phyloP scores from a whole-genome alignment of 2,113 vertebrate genomes.

The Trinectes maculatus region DNA sequence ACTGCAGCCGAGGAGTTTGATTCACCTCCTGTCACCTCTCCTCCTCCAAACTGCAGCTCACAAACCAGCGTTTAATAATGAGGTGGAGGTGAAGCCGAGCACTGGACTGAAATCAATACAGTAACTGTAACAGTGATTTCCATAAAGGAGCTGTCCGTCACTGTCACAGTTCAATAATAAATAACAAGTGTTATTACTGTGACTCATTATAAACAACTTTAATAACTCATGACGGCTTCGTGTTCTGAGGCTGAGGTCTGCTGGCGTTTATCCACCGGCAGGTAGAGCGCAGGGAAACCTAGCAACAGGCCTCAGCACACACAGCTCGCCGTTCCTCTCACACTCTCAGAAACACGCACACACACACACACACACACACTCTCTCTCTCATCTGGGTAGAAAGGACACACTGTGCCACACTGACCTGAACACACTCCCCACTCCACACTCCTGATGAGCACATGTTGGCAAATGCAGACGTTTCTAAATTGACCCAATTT shows the following conservation, averaged over 20 bases:
- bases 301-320: slow-evolving; percentile 68
- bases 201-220: too few relatives aligned
- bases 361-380: background rate
- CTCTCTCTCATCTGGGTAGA: slow-evolving; percentile 5
- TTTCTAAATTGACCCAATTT: slow-evolving; percentile 29
- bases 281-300: slow-evolving; percentile 62
- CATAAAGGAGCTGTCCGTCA: too few relatives aligned
- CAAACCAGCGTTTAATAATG: too few relatives aligned
- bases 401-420: slow-evolving; percentile 23
- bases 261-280: slow-evolving; percentile 47
- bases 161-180: too few relatives aligned
- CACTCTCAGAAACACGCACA: slow-evolving; percentile 19
- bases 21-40: background rate
- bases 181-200: too few relatives aligned
- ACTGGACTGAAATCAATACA: too few relatives aligned
- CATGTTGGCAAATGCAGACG: slow-evolving; percentile 9
- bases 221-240: too few relatives aligned
- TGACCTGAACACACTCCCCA: slow-evolving; percentile 27
- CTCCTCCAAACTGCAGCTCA: background rate
- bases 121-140: too few relatives aligned
- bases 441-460: background rate
- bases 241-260: slow-evolving; percentile 21
- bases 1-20: background rate
- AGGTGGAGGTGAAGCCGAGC: too few relatives aligned
- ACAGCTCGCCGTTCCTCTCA: slow-evolving; percentile 23